These are phyloP conservation scores for Microtus pennsylvanicus DNA, from an alignment of 2,113 vertebrate species.

Conservation along the genomic window DNA sequence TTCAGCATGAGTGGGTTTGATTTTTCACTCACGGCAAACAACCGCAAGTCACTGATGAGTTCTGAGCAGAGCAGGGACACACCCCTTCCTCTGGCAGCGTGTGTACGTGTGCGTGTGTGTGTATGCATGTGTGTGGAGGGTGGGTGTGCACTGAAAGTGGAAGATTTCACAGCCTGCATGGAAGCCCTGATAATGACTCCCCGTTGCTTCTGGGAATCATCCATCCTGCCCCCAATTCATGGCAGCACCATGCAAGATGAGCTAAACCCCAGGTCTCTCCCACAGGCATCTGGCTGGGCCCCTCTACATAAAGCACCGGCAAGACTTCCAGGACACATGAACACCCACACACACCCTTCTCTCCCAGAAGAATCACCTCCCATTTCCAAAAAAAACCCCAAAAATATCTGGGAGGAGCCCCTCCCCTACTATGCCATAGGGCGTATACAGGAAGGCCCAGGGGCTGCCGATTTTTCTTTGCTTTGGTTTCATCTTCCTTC, in stretches of 20 bases:
- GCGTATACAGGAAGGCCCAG: neutral
- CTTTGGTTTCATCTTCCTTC: slow-evolving; percentile 74
- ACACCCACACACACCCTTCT: neutral
- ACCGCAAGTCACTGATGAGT: accelerated
- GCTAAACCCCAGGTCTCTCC: neutral
- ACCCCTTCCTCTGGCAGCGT: neutral
- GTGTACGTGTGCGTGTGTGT: neutral
- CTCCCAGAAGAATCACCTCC: neutral
- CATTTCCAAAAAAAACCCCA: neutral
- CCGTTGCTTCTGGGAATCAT: neutral
- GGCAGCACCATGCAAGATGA: slow-evolving; percentile 14
- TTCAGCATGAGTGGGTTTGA: neutral
- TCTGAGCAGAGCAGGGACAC: neutral
- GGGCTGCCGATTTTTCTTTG: slow-evolving; percentile 61
- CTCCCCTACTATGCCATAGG: neutral
- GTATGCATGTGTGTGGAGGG: neutral
- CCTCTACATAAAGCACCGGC: neutral
- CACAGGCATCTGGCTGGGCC: neutral
- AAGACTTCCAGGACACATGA: neutral
- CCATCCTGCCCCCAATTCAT: neutral
- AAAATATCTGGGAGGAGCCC: neutral
- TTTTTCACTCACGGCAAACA: neutral
- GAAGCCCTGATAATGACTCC: neutral
- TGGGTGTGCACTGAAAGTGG: neutral
- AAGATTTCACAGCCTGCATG: neutral